phyloP scores from a whole-genome alignment of 2,797 vertebrate species.

The Darevskia nairensis region DNA sequence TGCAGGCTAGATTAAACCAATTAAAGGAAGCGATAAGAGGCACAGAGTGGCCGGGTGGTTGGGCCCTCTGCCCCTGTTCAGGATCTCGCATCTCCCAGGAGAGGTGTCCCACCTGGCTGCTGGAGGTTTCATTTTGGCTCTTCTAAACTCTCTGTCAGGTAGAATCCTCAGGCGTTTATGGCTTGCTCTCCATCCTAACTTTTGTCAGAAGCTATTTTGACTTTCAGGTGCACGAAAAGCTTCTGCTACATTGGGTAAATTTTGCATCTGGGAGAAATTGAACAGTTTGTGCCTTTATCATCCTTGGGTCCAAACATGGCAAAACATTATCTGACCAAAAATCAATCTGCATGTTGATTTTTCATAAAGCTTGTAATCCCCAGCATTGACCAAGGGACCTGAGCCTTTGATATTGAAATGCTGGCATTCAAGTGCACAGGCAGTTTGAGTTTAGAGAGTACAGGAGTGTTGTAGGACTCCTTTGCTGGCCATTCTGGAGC shows the following conservation, averaged over 20 bases:
- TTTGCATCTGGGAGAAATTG: background rate
- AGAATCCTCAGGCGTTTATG: background rate
- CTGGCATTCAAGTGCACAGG: background rate
- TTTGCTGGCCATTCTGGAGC: background rate
- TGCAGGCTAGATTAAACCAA: background rate
- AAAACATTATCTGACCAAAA: background rate
- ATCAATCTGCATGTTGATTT: slow-evolving; percentile 14
- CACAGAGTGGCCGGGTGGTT: background rate
- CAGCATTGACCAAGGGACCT: background rate
- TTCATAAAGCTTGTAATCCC: slow-evolving; percentile 23
- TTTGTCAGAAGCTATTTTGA: background rate
- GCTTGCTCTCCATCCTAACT: background rate
- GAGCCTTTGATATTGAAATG: background rate
- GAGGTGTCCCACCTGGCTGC: background rate
- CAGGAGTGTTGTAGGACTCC: no score
- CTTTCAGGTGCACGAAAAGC: background rate
- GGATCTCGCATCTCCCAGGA: background rate
- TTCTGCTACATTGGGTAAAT: background rate
- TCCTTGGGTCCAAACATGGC: background rate
- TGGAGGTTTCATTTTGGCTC: background rate
- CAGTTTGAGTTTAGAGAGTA: background rate
- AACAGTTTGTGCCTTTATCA: background rate
- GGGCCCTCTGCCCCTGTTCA: background rate
- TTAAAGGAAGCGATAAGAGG: background rate
- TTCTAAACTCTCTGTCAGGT: background rate